These are phyloP conservation scores for Selenia dentaria DNA, from an alignment of 2,888 invertebrate species.

Conservation along the genomic window DNA sequence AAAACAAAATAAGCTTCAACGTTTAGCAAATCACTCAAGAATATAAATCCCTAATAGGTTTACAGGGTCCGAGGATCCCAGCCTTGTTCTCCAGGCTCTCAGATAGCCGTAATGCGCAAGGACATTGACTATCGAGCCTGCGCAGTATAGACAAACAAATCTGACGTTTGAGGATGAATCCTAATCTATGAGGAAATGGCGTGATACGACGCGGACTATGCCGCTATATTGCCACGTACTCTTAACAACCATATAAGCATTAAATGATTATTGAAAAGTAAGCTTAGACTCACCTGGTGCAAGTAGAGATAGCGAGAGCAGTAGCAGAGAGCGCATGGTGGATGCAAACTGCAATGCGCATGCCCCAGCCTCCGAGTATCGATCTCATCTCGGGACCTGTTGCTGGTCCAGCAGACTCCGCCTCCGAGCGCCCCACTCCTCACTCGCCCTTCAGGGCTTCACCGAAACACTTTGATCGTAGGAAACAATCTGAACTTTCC, in stretches of 20 bases:
- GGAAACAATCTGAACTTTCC: conserved; percentile 77
- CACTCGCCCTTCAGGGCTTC: conserved; percentile 42
- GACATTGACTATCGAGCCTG: conserved; percentile 14
- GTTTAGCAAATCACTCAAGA: too few relatives aligned
- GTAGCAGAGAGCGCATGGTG: conserved; percentile 73
- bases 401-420: conserved; percentile 62
- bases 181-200: conserved; percentile 13
- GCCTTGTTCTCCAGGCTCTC: conserved; percentile 4
- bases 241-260: conserved; percentile 13
- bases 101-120: conserved; percentile 26
- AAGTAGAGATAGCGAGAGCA: conserved; percentile 67
- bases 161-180: conserved; percentile 23
- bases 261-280: conserved; percentile 5
- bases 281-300: conserved; percentile 64
- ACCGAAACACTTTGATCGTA: conserved; percentile 63
- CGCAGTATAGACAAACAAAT: conserved; percentile 25
- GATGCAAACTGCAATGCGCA: conserved; percentile 63
- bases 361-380: conserved; percentile 73
- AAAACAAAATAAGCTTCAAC: too few relatives aligned
- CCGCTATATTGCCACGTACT: background rate
- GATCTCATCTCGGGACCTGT: conserved; percentile 72
- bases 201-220: conserved; percentile 1
- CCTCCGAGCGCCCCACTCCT: conserved; percentile 37
- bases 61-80: background rate
- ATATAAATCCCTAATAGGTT: background rate